Evolutionary conservation across 2,113 vertebrate genomes (phyloP).

Genomic region (Tragulus kanchil): DNA sequence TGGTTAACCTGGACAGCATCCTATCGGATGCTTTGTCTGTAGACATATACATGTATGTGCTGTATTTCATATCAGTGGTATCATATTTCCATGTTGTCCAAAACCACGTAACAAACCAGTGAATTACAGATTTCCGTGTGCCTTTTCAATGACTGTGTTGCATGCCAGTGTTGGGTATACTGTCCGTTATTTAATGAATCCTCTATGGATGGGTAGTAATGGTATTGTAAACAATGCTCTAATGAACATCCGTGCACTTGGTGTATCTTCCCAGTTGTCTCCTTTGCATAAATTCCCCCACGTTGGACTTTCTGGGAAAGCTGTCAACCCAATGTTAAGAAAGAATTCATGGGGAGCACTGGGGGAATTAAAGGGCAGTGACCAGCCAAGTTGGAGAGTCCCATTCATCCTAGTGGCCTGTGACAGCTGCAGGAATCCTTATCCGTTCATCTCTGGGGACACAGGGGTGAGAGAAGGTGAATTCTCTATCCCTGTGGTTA

Average conservation of each 20-base stretch:
- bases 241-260: not conserved
- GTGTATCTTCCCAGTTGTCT: not conserved
- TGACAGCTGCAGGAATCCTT: not conserved
- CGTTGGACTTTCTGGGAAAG: not conserved
- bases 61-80: not conserved
- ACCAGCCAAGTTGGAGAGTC: not conserved
- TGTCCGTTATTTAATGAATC: not conserved
- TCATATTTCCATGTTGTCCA: not conserved
- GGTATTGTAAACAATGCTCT: not conserved
- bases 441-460: not conserved
- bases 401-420: not conserved
- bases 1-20: not conserved
- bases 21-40: not conserved
- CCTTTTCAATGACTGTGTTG: not conserved
- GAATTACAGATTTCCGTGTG: not conserved
- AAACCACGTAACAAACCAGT: not conserved
- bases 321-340: not conserved
- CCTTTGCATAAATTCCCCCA: slow-evolving; percentile 9
- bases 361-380: not conserved
- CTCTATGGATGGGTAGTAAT: not conserved
- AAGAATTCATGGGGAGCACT: not conserved
- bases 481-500: not conserved
- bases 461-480: too few species aligned
- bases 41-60: not conserved
- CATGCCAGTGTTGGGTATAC: not conserved